Percentiles rank a stretch among this genome's conserved stretches.
Conservation (phyloP, 2,888 invertebrate species). For the Drosophila histrio region DNA sequence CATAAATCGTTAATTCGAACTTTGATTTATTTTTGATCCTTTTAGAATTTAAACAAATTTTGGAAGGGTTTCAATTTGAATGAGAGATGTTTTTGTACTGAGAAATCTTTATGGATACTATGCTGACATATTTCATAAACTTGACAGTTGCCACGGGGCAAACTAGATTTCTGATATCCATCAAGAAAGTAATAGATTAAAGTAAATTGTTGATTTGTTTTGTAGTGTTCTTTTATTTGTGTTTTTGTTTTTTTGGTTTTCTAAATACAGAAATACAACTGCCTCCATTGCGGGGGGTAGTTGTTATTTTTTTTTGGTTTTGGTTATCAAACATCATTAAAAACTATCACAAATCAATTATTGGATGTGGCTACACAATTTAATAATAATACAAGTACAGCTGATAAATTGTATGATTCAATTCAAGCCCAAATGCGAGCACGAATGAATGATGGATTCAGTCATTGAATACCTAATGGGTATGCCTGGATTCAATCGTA, state of each 20-base stretch:
- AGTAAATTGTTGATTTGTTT: no score
- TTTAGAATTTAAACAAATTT: constrained; percentile 77
- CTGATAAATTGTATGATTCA: constrained; percentile 24
- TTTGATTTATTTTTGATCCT: constrained; percentile 75
- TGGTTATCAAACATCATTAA: constrained; percentile 60
- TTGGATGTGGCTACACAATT: constrained; percentile 74
- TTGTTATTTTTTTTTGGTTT: no score
- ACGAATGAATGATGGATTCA: constrained; percentile 10
- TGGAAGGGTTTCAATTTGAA: constrained; percentile 70
- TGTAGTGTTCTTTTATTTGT: constrained; percentile 11
- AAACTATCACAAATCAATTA: constrained; percentile 80
- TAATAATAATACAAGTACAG: constrained; percentile 56
- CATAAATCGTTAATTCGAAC: constrained; percentile 70
- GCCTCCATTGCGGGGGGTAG: constrained; percentile 31
- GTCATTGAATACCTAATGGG: constrained; percentile 15
- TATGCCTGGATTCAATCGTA: constrained; percentile 16
- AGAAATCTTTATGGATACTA: constrained; percentile 9
- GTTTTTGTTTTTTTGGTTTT: constrained; percentile 46
- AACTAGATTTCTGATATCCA: neutral
- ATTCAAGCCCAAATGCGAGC: constrained; percentile 7
- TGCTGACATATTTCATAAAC: constrained; percentile 3
- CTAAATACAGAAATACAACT: constrained; percentile 54
- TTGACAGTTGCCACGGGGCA: constrained; percentile 19
- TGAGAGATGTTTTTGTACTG: constrained; percentile 71
- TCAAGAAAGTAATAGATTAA: no score